Conservation (phyloP, 2,888 invertebrate species). For the Volucella inanis region DNA sequence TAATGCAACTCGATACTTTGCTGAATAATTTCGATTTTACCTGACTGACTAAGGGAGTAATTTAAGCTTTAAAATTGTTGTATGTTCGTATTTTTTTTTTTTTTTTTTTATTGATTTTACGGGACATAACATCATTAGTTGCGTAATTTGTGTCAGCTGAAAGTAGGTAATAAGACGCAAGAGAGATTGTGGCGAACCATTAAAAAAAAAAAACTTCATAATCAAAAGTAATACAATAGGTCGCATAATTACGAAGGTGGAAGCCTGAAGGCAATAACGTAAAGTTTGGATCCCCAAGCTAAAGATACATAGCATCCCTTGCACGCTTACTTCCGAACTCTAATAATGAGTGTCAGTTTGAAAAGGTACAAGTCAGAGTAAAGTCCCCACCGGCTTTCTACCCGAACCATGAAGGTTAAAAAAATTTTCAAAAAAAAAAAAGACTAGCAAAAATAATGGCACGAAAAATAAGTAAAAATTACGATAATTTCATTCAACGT, state of each 20-base stretch:
- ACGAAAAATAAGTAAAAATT: neutral
- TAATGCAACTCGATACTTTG: slow-evolving; percentile 46
- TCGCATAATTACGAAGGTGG: slow-evolving; percentile 31
- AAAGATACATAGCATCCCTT: neutral
- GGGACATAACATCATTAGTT: neutral
- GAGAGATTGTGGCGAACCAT: neutral
- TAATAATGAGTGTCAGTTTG: slow-evolving; percentile 9
- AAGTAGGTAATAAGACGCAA: neutral
- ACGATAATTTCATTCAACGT: slow-evolving; percentile 21
- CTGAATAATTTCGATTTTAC: slow-evolving; percentile 19
- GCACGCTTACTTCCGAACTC: slow-evolving; percentile 22
- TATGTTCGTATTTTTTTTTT: neutral
- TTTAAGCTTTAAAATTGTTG: slow-evolving; percentile 22
- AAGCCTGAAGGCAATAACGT: neutral
- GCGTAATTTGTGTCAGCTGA: slow-evolving; percentile 36
- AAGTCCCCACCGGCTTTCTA: neutral
- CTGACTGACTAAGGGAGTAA: slow-evolving; percentile 14
- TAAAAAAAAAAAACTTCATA: slow-evolving; percentile 23
- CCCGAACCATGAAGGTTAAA: slow-evolving; percentile 49
- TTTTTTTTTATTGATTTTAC: too few species aligned
- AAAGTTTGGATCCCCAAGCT: neutral
- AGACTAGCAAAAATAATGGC: too few species aligned
- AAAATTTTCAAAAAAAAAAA: slow-evolving; percentile 18
- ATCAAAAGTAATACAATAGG: slow-evolving; percentile 45
- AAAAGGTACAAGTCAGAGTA: neutral